Conservation (phyloP, 2,797 vertebrate genomes). For the Pantherophis alleghaniensis region DNA sequence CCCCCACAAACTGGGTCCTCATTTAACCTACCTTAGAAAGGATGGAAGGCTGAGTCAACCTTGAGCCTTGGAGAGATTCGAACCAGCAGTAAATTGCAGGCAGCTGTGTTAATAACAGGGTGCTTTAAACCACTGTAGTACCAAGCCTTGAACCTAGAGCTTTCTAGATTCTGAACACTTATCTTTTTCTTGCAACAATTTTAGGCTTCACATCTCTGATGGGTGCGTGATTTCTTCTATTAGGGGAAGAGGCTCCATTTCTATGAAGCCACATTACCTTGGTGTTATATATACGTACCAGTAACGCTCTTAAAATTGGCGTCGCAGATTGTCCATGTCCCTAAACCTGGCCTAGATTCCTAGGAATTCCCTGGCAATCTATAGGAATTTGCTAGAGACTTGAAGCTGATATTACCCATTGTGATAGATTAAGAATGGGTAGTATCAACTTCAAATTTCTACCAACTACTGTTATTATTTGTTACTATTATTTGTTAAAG, state of each 20-base stretch:
- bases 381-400: background rate
- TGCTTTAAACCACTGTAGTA: too few relatives aligned
- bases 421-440: background rate
- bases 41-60: too few relatives aligned
- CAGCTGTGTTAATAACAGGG: too few relatives aligned
- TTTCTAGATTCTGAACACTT: background rate
- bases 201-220: background rate
- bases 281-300: background rate
- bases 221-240: background rate
- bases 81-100: too few relatives aligned
- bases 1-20: too few relatives aligned
- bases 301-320: background rate
- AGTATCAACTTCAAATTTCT: background rate
- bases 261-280: background rate
- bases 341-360: background rate
- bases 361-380: background rate
- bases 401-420: background rate
- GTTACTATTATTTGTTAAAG: background rate
- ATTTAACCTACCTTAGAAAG: too few relatives aligned
- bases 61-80: too few relatives aligned
- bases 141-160: background rate
- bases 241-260: background rate
- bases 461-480: background rate
- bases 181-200: background rate
- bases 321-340: background rate